phyloP scores from a whole-genome alignment of 1,140 invertebrate genomes.

The Drosophila ambigua region DNA sequence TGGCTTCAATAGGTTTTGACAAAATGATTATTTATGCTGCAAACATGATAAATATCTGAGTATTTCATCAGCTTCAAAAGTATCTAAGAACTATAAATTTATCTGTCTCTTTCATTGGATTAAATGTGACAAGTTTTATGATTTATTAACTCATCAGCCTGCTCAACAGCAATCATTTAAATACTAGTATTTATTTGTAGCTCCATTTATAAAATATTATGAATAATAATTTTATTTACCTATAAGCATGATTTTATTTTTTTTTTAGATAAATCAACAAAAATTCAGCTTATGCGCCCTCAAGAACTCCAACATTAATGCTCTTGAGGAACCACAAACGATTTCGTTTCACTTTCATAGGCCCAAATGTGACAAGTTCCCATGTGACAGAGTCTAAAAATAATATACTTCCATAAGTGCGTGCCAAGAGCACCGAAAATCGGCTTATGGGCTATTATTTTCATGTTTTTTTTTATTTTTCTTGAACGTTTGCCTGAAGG shows the following conservation, averaged over 20 bases:
- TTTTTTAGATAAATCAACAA: neutral
- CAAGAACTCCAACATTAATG: too few relatives aligned
- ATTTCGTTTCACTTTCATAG: conserved; percentile 27
- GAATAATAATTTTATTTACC: neutral
- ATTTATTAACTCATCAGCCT: too few relatives aligned
- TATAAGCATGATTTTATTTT: neutral
- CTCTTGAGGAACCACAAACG: neutral
- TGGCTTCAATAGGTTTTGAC: too few relatives aligned
- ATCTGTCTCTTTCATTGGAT: too few relatives aligned
- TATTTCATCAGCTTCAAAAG: too few relatives aligned
- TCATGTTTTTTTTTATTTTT: neutral
- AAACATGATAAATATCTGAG: too few relatives aligned
- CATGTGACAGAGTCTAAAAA: conserved; percentile 8
- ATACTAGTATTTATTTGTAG: neutral
- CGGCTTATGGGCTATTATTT: conserved; percentile 23
- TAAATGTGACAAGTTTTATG: too few relatives aligned
- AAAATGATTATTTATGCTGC: too few relatives aligned
- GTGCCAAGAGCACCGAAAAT: conserved; percentile 20
- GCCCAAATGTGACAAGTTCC: conserved; percentile 13
- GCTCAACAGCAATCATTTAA: too few relatives aligned
- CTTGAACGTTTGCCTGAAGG: conserved; percentile 26
- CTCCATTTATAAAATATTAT: neutral
- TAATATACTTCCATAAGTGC: neutral
- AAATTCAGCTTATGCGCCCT: neutral
- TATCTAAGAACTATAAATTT: too few relatives aligned